A percentile compares a stretch with the other conserved stretches of the same genome.
These are phyloP conservation scores for Hypsibius dujardini DNA, from an alignment of 1,140 invertebrate species.

Conservation along the genomic window DNA sequence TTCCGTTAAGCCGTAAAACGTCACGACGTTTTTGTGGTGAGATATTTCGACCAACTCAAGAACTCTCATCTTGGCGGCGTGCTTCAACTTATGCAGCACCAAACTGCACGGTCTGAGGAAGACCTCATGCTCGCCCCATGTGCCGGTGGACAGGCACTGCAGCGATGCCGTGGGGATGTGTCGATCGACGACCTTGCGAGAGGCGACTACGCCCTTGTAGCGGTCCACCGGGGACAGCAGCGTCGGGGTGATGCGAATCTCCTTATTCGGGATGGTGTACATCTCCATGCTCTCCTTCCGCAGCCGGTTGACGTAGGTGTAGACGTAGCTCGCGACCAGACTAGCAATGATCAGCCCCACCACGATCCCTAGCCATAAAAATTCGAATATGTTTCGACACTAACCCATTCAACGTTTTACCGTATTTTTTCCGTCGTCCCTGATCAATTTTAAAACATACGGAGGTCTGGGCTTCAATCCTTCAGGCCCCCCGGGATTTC, in stretches of 20 bases:
- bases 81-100: not conserved
- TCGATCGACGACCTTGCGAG: not conserved
- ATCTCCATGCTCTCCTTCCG: not conserved
- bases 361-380: no score
- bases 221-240: not conserved
- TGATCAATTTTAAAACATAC: no score
- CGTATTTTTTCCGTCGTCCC: no score
- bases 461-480: no score
- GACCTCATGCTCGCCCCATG: conserved; percentile 11
- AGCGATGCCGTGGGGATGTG: not conserved
- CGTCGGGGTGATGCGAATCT: not conserved
- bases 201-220: conserved; percentile 9
- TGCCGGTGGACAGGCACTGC: conserved; percentile 4
- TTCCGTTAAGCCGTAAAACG: conserved; percentile 1
- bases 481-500: no score
- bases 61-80: not conserved
- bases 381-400: no score
- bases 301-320: not conserved
- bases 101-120: conserved; percentile 16
- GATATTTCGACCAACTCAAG: conserved; percentile 4
- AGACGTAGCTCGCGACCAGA: not conserved
- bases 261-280: not conserved
- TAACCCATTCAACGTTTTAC: no score
- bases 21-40: conserved; percentile 5
- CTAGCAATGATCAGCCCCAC: not conserved